Percentiles rank a stretch among this genome's conserved stretches.
phyloP scores from a whole-genome alignment of 2,113 vertebrate species.

The Austrofundulus limnaeus region DNA sequence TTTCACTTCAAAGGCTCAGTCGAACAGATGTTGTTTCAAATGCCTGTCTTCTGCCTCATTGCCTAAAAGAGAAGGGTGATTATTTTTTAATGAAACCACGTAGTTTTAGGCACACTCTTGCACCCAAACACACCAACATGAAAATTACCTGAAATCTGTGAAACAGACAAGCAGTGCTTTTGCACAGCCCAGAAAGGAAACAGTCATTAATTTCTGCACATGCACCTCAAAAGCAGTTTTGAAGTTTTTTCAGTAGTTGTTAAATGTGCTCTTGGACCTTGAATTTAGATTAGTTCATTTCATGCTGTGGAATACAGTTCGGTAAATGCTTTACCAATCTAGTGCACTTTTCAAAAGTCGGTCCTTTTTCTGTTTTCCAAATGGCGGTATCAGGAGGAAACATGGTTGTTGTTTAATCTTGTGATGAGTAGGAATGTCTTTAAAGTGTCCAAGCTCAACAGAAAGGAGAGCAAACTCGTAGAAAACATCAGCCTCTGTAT shows the following conservation, averaged over 20 bases:
- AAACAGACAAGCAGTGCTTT: conserved; percentile 67
- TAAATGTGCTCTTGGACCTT: conserved; percentile 63
- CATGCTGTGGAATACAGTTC: conserved; percentile 64
- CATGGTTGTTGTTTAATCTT: conserved; percentile 59
- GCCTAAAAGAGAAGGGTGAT: conserved; percentile 77
- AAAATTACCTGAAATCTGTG: conserved; percentile 71
- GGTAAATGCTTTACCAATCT: conserved; percentile 54
- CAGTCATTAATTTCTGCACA: conserved; percentile 61
- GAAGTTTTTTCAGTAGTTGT: conserved; percentile 59
- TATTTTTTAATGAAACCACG: conserved; percentile 79
- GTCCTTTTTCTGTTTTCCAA: conserved; percentile 60
- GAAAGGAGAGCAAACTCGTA: too few species aligned
- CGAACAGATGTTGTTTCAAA: conserved; percentile 81
- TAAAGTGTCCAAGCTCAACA: too few species aligned
- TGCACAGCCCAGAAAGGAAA: conserved; percentile 54
- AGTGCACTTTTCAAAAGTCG: conserved; percentile 66
- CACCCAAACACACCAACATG: conserved; percentile 13
- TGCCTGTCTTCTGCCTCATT: conserved; percentile 78
- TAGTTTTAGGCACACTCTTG: conserved; percentile 21
- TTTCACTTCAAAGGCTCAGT: conserved; percentile 76
- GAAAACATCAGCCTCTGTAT: too few species aligned
- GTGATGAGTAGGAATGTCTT: conserved; percentile 48
- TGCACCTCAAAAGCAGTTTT: conserved; percentile 62
- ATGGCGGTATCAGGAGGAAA: conserved; percentile 50
- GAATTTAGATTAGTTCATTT: conserved; percentile 76